Evolutionary conservation across 2,113 vertebrate species (phyloP), one percentile per base, ranked within the genome.

Genomic region (Odobenus rosmarus): DNA sequence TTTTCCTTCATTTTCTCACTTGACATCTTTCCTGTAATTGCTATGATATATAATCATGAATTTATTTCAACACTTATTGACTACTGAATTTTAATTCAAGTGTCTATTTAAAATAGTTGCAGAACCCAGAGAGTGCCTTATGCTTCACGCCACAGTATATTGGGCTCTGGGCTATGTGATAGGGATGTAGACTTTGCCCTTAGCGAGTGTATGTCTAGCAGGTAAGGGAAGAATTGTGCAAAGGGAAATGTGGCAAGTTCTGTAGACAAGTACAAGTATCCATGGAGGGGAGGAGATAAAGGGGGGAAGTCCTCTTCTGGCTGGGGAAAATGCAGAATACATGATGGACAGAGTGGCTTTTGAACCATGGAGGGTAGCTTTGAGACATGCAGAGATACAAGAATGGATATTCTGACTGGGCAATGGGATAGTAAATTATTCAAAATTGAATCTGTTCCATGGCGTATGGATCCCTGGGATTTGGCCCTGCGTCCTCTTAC

Each of bases 41-140:
- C 62, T 92, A 0, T 79, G 11, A 19, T 46, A 46, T 0, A 3
- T 51, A 33, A 71, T 64, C n/a, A 81, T 77, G 55, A 74, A 26
- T 87, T 57, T 53, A 26, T 83, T 93, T 93, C 39, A n/a, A 24
- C 18, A 3, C 79, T 74, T 92, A 55, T 81, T 90, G 49, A 61
- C 26, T 82, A 53, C 19, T 62, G 33, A 95, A 59, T 88, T 95
- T 96, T 93, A 62, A 15, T 28, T 83, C 26, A 95, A 51, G 33
- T 39, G 26, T n/a, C 16, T 72, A 77, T 80, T 90, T 69, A 46
- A 84, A 77, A 28, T 33, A 39, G 8, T 71, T 95, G 33, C 10
- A 94, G 51, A 80, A 88, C 5, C 19, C 61, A n/a, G 7, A 71
- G 3, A 42, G 21, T 69, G 26, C 39, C n/a, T 77, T 81, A 39